Percentiles rank a stretch among this genome's conserved stretches.
Conservation (phyloP, 2,797 vertebrate species). For the Myotis findleyi region DNA sequence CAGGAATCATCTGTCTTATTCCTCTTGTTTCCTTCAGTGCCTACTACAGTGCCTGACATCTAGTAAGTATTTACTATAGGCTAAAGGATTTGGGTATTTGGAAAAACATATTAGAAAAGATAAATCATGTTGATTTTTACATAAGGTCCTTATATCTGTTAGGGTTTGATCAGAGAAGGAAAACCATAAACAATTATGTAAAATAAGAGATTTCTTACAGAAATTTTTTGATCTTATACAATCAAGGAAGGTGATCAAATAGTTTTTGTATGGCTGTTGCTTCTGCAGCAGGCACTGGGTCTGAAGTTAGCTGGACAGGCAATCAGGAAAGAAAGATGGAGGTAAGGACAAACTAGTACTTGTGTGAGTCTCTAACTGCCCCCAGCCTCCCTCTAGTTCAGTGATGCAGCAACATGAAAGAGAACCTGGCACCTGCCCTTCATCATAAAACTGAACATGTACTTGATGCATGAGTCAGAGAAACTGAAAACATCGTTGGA, state of each 20-base stretch:
- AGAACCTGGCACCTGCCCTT: not conserved
- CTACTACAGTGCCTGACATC: constrained; percentile 20
- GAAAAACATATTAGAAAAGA: constrained; percentile 38
- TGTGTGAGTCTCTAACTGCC: not conserved
- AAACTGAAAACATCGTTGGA: constrained; percentile 21
- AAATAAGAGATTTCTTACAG: constrained; percentile 35
- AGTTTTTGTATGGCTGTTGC: not conserved
- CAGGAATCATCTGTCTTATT: constrained; percentile 36
- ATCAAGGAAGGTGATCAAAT: constrained; percentile 31
- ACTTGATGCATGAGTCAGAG: not conserved
- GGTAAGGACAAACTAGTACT: not conserved
- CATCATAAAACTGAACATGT: not conserved
- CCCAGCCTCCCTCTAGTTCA: not conserved
- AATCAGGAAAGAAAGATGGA: constrained; percentile 9
- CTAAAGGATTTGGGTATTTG: constrained; percentile 47
- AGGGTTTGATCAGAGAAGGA: constrained; percentile 56
- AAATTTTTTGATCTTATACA: constrained; percentile 43
- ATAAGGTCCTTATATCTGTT: not conserved
- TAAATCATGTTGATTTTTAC: constrained; percentile 53
- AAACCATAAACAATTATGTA: constrained; percentile 43
- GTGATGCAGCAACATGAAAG: not conserved
- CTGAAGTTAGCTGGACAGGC: not conserved
- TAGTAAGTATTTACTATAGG: constrained; percentile 45
- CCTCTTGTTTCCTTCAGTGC: constrained; percentile 48
- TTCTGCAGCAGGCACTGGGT: not conserved